These are phyloP conservation scores for Anniella stebbinsi DNA, from an alignment of 2,797 vertebrate genomes.

Conservation along the genomic window DNA sequence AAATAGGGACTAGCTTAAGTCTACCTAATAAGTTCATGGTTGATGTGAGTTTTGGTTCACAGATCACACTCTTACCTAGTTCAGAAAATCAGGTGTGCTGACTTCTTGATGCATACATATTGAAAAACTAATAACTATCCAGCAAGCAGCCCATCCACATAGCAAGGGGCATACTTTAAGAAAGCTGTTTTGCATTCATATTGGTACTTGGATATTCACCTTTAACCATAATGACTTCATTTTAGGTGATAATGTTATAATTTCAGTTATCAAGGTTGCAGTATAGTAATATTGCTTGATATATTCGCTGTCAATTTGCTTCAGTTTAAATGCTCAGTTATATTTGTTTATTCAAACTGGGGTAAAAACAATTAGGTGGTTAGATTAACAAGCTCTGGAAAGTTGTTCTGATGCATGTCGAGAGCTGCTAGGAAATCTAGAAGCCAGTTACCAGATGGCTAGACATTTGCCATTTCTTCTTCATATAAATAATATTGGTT, in stretches of 20 bases:
- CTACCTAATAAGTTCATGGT: background rate
- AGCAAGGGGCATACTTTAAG: background rate
- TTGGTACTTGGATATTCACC: constrained; percentile 56
- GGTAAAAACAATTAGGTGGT: constrained; percentile 65
- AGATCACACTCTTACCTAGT: background rate
- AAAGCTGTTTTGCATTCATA: constrained; percentile 34
- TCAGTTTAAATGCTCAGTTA: constrained; percentile 53
- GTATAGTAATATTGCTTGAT: constrained; percentile 63
- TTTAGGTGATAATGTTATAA: constrained; percentile 67
- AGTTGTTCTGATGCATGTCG: constrained; percentile 59
- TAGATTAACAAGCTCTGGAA: constrained; percentile 81
- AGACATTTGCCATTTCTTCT: constrained; percentile 17
- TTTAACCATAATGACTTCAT: constrained; percentile 59
- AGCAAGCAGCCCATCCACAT: constrained; percentile 12
- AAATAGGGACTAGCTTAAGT: background rate
- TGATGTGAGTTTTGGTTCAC: background rate
- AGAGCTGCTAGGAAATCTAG: constrained; percentile 55
- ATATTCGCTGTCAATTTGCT: constrained; percentile 66
- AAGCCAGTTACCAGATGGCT: constrained; percentile 56
- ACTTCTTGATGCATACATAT: constrained; percentile 34
- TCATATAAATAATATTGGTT: constrained; percentile 12
- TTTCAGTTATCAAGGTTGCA: constrained; percentile 73
- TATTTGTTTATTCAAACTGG: constrained; percentile 62
- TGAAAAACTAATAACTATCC: background rate
- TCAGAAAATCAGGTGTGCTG: background rate